Percentiles rank a stretch among this genome's conserved stretches.
Evolutionary conservation across 2,888 invertebrate genomes (phyloP).

Genomic region (Eumacrocentrus americanus): DNA sequence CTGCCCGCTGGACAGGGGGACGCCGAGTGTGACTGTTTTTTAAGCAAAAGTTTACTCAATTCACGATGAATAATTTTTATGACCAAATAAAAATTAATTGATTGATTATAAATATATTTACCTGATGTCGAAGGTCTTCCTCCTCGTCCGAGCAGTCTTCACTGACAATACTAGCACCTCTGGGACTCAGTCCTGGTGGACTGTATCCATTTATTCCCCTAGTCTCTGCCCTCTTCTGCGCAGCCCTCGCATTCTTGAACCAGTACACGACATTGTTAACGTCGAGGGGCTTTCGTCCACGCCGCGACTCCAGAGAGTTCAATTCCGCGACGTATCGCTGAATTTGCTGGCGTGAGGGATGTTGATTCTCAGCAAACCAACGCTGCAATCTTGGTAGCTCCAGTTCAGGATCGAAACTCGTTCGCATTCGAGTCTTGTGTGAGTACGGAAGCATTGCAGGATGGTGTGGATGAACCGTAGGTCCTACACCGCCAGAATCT

Average conservation of each 20-base stretch:
- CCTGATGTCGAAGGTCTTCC: constrained; percentile 65
- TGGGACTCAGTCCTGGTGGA: constrained; percentile 58
- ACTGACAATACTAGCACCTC: constrained; percentile 60
- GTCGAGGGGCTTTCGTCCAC: constrained; percentile 92
- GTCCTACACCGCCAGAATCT: constrained; percentile 60
- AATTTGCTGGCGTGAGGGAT: constrained; percentile 95
- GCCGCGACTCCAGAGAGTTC: constrained; percentile 88
- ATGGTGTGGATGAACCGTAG: constrained; percentile 66
- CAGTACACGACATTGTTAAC: constrained; percentile 96
- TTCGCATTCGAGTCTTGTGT: constrained; percentile 93
- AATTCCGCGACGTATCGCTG: constrained; percentile 94
- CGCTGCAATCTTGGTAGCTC: constrained; percentile 94
- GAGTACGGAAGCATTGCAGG: constrained; percentile 70
- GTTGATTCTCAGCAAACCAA: constrained; percentile 97
- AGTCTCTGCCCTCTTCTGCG: constrained; percentile 86
- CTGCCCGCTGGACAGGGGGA: constrained; percentile 57
- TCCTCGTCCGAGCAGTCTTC: constrained; percentile 61
- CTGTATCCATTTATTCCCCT: constrained; percentile 62
- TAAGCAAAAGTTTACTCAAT: neutral
- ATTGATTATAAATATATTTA: constrained; percentile 42
- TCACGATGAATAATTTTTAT: neutral
- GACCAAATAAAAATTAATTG: constrained; percentile 15
- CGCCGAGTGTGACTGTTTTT: constrained; percentile 54
- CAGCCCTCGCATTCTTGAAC: constrained; percentile 98
- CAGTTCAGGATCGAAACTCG: constrained; percentile 95